Base-by-base conservation (phyloP, 2,797 vertebrate species). In the Otolemur crassicaudatus region DNA sequence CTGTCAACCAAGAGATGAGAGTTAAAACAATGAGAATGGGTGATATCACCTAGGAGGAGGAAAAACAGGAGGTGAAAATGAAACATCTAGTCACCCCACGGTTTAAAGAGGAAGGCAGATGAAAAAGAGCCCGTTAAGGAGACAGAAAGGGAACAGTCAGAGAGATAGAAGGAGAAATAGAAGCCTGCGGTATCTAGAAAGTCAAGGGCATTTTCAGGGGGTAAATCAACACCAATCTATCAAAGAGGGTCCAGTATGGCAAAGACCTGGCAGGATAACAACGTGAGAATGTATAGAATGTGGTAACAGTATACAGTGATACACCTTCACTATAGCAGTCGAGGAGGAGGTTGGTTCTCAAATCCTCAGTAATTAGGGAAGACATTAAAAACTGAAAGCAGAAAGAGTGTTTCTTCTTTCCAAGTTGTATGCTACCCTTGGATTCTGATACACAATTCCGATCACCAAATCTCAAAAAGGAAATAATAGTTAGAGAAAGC, bases 401-500 rank as follows among this genome's bases (percentile, higher is more conserved):
- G 72, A 93, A 82, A 81, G 9, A 87, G 17, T 53, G 25, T 65
- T 75, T 84, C 93, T 87, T 49, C 61, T 81, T 75, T 91, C 29
- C 12, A 34, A 40, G 22, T 25, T 31, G 9, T 88, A 27, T 75
- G 20, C 87, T 83, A 4, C 49, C n/a, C 34, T 95, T 90, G 43
- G 27, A 73, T 84, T 90, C 65, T 9, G 83, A 11, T 46, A 69
- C 77, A 20, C 10, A 77, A 31, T 72, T 96, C 29, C 91, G 46
- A 46, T 43, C 31, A 65, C 37, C 31, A 60, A 20, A 80, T 37
- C 49, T 84, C 46, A 94, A 73, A 76, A 83, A 92, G 77, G 72
- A 90, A 93, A 92, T 49, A 69, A 82, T 14, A 93, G 13, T 40
- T 70, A 40, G 9, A 56, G 56, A 94, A 82, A 92, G 43, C 16